These are phyloP conservation scores for Parapsyche elsis DNA, from an alignment of 1,140 invertebrate species.

Conservation along the genomic window DNA sequence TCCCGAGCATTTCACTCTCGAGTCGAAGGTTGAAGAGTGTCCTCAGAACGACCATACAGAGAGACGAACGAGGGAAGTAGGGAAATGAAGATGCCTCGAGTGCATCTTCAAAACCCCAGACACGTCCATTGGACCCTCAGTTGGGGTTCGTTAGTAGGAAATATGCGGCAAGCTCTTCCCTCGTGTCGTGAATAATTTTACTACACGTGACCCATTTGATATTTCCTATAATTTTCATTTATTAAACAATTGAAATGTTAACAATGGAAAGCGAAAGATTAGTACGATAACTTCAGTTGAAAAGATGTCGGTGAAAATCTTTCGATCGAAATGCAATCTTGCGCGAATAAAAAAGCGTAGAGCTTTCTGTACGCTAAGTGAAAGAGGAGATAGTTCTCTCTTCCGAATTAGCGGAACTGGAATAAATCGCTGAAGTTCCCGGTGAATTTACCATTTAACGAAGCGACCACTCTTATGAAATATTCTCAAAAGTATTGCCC, in stretches of 20 bases:
- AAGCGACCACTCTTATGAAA: background rate
- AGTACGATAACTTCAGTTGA: too few relatives aligned
- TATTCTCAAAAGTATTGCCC: background rate
- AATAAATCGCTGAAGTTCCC: too few relatives aligned
- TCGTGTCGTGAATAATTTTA: constrained; percentile 3
- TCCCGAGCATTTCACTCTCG: background rate
- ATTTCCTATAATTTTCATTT: too few relatives aligned
- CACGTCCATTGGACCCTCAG: constrained; percentile 3
- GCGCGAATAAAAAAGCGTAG: background rate
- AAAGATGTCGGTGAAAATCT: too few relatives aligned
- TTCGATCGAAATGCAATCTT: too few relatives aligned
- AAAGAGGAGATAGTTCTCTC: background rate
- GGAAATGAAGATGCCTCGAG: constrained; percentile 34
- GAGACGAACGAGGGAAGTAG: constrained; percentile 16
- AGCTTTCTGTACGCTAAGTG: background rate
- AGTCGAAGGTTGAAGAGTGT: background rate
- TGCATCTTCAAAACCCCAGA: constrained; percentile 22
- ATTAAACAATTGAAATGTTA: too few relatives aligned
- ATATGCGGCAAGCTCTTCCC: background rate
- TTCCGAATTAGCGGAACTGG: background rate
- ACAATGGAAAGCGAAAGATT: too few relatives aligned
- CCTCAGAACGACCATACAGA: background rate
- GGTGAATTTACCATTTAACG: too few relatives aligned
- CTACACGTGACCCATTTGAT: too few relatives aligned
- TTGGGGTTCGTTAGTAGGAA: constrained; percentile 16